Evolutionary conservation across 53 echinoderm and acorn worm genomes (phyloP), one percentile per base, ranked within the genome.

Genomic region (Henricia sp.): DNA sequence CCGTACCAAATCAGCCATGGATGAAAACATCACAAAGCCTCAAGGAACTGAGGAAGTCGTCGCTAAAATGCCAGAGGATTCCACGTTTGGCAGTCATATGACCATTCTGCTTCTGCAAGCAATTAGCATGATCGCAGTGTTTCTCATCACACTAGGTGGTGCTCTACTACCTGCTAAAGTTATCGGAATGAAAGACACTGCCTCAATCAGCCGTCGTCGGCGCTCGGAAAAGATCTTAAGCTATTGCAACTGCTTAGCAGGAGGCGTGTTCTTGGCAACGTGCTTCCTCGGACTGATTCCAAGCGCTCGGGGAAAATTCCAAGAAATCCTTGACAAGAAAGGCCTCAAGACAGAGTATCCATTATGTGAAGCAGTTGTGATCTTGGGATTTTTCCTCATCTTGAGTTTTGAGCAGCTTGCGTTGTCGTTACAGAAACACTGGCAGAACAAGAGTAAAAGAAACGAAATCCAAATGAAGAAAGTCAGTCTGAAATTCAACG

Each of bases 271-370:
- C 82, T 74, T 99, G 20, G 92, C 92, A 1, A 99, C 99, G 0
- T 99, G 99, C 66, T 99, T 99, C 77, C 89, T 99, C n/a, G 94
- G 94, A 10, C 72, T 99, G 70, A 72, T 99, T 28, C 99, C 99
- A 20, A 83, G 94, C 5, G 99, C 99, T 9, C 55, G 88, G 68
- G 88, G 80, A 36, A 92, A 94, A 72, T 90, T 99, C 78, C 82
- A 88, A 13, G 62, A 92, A 17, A 84, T 99, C 2, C 60, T 92
- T 12, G 65, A 33, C 27, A 67, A 60, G 28, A 89, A 69, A 57
- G 53, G 82, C 34, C 23, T 40, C 0, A 30, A 57, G 6, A 67
- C 83, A n/a, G 72, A 74, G 30, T 99, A 99, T 82, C 99, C 99
- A 2, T 77, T 99, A 32, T 88, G 90, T 34, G 99, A 99, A 40